These are phyloP conservation scores for Ochotona curzoniae DNA, from an alignment of 2,113 vertebrate genomes.

Conservation along the genomic window DNA sequence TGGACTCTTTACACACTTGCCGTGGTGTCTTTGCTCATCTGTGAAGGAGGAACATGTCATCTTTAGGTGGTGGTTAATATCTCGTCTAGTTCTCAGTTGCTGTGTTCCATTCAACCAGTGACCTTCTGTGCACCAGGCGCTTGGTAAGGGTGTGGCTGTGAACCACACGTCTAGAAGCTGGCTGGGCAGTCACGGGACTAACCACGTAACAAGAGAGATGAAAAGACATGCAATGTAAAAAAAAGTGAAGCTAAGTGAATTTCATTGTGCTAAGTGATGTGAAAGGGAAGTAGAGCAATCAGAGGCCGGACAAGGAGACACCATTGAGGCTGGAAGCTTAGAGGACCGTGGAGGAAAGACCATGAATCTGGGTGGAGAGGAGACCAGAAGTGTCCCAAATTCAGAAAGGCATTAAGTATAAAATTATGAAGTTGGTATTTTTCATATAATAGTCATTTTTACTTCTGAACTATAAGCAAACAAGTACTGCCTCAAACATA, in stretches of 20 bases:
- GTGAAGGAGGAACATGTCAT: not conserved
- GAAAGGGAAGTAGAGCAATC: not conserved
- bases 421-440: not conserved
- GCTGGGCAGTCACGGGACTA: not conserved
- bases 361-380: not conserved
- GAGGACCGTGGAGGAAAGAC: not conserved
- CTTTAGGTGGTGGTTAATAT: not conserved
- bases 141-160: not conserved
- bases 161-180: not conserved
- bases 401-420: not conserved
- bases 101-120: not conserved
- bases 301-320: not conserved
- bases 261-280: not conserved
- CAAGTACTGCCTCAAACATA: not conserved
- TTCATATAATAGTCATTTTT: not conserved
- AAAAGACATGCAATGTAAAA: not conserved
- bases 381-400: not conserved
- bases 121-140: not conserved
- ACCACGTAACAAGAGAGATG: not conserved
- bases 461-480: not conserved
- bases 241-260: not conserved
- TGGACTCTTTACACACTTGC: not conserved
- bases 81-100: too few species aligned
- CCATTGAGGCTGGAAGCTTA: not conserved
- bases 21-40: not conserved